A percentile compares a stretch with the other conserved stretches of the same genome.
These are phyloP conservation scores for Troides aeacus DNA, from an alignment of 2,888 invertebrate genomes.

Conservation along the genomic window DNA sequence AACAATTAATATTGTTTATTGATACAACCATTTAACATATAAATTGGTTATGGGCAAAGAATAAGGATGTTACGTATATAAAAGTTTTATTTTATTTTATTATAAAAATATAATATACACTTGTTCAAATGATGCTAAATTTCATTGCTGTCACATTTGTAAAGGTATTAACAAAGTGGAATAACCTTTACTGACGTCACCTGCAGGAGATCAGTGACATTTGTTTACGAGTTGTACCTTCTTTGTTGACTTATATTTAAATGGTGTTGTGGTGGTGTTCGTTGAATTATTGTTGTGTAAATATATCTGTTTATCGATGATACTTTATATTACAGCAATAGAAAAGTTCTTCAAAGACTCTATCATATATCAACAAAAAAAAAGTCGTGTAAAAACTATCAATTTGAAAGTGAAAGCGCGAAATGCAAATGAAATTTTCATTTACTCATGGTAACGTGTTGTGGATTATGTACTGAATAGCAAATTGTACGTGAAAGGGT, in stretches of 20 bases:
- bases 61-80: neutral
- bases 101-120: neutral
- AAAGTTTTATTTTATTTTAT: neutral
- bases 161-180: neutral
- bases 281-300: neutral
- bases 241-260: neutral
- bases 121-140: neutral
- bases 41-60: no score
- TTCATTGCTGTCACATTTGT: neutral
- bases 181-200: conserved; percentile 4
- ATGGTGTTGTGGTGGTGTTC: neutral
- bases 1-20: no score
- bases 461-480: conserved; percentile 26
- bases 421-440: conserved; percentile 27
- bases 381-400: conserved; percentile 17
- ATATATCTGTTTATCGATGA: neutral
- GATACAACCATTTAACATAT: no score
- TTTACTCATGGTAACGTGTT: conserved; percentile 9
- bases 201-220: neutral
- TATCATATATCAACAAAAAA: neutral
- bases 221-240: no score
- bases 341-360: neutral
- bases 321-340: neutral
- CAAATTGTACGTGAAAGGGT: conserved; percentile 24
- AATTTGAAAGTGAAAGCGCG: conserved; percentile 18